These are phyloP conservation scores for Neosalanx taihuensis DNA, from an alignment of 2,797 vertebrate genomes.

Conservation along the genomic window DNA sequence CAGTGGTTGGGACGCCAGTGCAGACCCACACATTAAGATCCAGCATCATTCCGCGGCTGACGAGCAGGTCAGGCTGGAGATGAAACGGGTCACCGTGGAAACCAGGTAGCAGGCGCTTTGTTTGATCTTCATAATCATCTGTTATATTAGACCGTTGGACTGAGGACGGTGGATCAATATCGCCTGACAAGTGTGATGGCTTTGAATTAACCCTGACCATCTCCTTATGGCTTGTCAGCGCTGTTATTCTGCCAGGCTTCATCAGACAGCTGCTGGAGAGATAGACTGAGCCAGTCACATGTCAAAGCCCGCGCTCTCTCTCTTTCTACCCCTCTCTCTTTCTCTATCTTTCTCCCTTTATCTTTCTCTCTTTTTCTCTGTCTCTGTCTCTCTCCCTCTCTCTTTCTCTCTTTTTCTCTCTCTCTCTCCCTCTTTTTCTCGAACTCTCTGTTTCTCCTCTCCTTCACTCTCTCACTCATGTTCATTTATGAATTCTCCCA, in stretches of 20 bases:
- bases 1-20: too few species aligned
- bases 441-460: too few species aligned
- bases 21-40: conserved; percentile 55
- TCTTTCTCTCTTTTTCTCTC: too few species aligned
- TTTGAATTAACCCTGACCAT: conserved; percentile 45
- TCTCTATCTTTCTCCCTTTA: too few species aligned
- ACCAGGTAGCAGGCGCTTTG: conserved; percentile 23
- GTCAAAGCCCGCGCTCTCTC: too few species aligned
- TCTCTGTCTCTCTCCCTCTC: too few species aligned
- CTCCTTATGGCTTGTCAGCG: conserved; percentile 22
- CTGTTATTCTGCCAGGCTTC: background rate
- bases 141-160: conserved; percentile 36
- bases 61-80: conserved; percentile 46
- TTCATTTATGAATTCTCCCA: too few species aligned
- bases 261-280: background rate
- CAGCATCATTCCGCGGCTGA: conserved; percentile 42
- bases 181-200: conserved; percentile 37
- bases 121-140: conserved; percentile 44
- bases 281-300: too few species aligned
- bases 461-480: too few species aligned
- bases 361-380: too few species aligned
- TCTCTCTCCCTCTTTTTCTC: too few species aligned
- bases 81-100: conserved; percentile 37
- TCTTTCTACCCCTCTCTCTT: too few species aligned
- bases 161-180: conserved; percentile 42